A percentile compares a stretch with the other conserved stretches of the same genome.
Conservation (phyloP, 2,888 invertebrate genomes). For the Ecliptopera silaceata region DNA sequence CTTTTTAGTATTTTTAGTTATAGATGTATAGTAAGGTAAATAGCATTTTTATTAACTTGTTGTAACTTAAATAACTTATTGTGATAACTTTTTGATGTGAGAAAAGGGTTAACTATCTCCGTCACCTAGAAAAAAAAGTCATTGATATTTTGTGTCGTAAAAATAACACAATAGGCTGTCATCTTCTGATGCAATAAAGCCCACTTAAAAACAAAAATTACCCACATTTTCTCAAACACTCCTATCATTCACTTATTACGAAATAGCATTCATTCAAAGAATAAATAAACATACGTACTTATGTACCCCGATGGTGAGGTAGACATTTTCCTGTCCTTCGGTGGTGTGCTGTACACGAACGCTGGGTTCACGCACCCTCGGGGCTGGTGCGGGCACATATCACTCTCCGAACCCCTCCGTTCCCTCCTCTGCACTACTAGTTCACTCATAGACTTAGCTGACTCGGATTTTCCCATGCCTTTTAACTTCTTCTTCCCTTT, state of each 20-base stretch:
- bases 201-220: not conserved
- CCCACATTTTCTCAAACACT: not conserved
- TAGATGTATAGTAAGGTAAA: too few relatives aligned
- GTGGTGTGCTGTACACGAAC: slow-evolving; percentile 79
- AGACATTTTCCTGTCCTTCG: slow-evolving; percentile 73
- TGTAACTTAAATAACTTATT: too few relatives aligned
- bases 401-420: slow-evolving; percentile 75
- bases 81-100: too few relatives aligned
- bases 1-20: too few relatives aligned
- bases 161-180: too few relatives aligned
- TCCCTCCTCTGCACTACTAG: slow-evolving; percentile 56
- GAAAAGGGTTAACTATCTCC: not conserved
- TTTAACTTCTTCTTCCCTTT: slow-evolving; percentile 69
- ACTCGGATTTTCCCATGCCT: slow-evolving; percentile 70
- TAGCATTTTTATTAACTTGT: too few relatives aligned
- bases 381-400: slow-evolving; percentile 61
- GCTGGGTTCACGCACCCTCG: slow-evolving; percentile 74
- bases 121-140: too few relatives aligned
- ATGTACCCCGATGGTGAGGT: slow-evolving; percentile 72
- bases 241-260: too few relatives aligned
- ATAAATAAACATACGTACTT: slow-evolving; percentile 64
- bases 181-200: too few relatives aligned
- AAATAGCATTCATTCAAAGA: not conserved
- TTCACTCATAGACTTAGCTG: slow-evolving; percentile 65
- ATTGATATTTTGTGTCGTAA: too few relatives aligned